Base-by-base conservation (phyloP, 2,888 invertebrate genomes). In the Latrodectus hesperus region DNA sequence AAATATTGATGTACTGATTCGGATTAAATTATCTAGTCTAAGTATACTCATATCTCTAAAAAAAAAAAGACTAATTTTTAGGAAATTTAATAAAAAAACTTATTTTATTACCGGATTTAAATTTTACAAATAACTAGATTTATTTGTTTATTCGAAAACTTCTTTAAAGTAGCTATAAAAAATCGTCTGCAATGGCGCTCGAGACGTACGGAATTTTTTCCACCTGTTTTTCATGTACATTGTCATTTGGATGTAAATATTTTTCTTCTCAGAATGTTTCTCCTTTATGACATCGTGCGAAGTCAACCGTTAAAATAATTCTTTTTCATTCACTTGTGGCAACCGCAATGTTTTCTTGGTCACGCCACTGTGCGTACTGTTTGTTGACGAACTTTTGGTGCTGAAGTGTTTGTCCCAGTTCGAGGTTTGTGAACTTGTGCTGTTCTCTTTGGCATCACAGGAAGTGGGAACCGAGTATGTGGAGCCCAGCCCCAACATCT, bases 391-490 rank as follows among this genome's bases (percentile, higher is more conserved):
- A 49, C 49, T 76, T 71, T 60, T 60, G 49, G 22, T 53, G 55
- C 17, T 8, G 52, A 71, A 60, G 49, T 10, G 64, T 16, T 17
- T 73, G 80, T 64, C 80, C 80, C 67, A 81, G 17, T 81, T 81
- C 71, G 80, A 72, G 80, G 80, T 81, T 81, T 70, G 65, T 81
- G 80, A 81, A 81, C 80, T 60, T 72, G 71, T 49, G 49, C 49
- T 64, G 77, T 9, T 78, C 51, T 71, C 26, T 52, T 53, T 22
- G 38, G 38, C 38, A 38, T 16, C 60, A 22, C 73, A 81, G 73
- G 80, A 81, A 73, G 73, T 73, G 22, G 52, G 52, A 9, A 67
- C 68, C 9, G 38, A 51, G 68, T 38, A 38, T 38, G 38, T 12
- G 14, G 60, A 11, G n/a, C 60, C 60, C 60, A 60, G 17, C 52